phyloP scores from a whole-genome alignment of 1,140 invertebrate species.

The Leptonema lineaticorne region DNA sequence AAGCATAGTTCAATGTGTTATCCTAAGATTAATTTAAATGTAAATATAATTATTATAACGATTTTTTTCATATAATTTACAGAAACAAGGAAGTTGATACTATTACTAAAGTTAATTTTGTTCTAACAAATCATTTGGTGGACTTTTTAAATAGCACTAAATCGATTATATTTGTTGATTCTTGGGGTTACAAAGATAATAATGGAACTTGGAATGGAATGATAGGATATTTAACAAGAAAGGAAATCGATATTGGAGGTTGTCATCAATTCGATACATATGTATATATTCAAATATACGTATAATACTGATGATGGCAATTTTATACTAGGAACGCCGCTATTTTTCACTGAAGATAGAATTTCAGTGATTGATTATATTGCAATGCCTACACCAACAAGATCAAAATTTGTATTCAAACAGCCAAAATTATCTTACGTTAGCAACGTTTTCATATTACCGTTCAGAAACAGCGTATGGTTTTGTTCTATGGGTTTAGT shows the following conservation, averaged over 20 bases:
- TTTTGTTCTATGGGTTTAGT: slow-evolving; percentile 54
- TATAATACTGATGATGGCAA: neutral
- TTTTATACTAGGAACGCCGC: slow-evolving; percentile 55
- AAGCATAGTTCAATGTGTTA: no score
- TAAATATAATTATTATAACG: no score
- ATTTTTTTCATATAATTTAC: no score
- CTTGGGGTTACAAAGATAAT: slow-evolving; percentile 59
- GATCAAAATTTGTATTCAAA: slow-evolving; percentile 65
- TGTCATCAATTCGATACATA: slow-evolving; percentile 9
- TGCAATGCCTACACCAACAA: slow-evolving; percentile 60
- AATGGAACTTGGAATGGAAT: slow-evolving; percentile 63
- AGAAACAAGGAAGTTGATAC: slow-evolving; percentile 59
- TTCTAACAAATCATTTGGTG: slow-evolving; percentile 52
- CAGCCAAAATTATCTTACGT: slow-evolving; percentile 67
- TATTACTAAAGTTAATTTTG: slow-evolving; percentile 60
- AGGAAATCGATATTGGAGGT: slow-evolving; percentile 65
- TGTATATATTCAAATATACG: neutral
- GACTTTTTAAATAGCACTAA: slow-evolving; percentile 59
- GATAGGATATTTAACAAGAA: slow-evolving; percentile 60
- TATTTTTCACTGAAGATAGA: slow-evolving; percentile 62
- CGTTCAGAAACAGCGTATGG: slow-evolving; percentile 64
- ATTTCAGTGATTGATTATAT: slow-evolving; percentile 62
- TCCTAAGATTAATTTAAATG: no score
- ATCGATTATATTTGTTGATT: slow-evolving; percentile 42
- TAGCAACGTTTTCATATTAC: slow-evolving; percentile 63